phyloP scores from a whole-genome alignment of 2,113 vertebrate genomes.

The Sus scrofa region DNA sequence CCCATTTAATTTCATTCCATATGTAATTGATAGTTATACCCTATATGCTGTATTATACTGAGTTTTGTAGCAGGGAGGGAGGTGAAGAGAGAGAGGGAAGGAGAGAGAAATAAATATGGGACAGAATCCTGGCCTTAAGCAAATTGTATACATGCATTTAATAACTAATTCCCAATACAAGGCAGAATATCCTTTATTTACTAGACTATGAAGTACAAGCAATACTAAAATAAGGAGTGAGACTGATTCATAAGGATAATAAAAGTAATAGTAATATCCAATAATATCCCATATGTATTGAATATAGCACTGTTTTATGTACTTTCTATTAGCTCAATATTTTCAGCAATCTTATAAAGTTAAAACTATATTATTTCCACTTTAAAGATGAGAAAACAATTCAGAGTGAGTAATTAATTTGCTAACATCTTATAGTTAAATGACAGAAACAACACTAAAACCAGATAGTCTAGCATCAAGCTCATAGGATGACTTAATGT shows the following conservation, averaged over 20 bases:
- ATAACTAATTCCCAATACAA: neutral
- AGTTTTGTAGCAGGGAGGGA: neutral
- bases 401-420: neutral
- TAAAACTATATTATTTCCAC: neutral
- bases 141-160: neutral
- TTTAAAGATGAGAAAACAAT: conserved; percentile 34
- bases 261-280: neutral
- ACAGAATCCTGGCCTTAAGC: neutral
- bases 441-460: neutral
- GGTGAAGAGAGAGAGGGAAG: neutral
- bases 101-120: neutral
- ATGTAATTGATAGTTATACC: neutral
- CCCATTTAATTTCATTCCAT: neutral
- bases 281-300: neutral
- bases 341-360: neutral
- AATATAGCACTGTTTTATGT: neutral
- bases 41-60: neutral
- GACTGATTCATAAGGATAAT: neutral
- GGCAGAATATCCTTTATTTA: neutral
- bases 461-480: neutral
- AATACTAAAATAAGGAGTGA: neutral
- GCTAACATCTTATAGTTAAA: neutral
- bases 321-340: neutral
- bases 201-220: neutral
- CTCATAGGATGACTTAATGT: neutral